A percentile compares a stretch with the other conserved stretches of the same genome.
These are phyloP conservation scores for Hirtodrosophila confusa DNA, from an alignment of 2,888 invertebrate genomes.

Conservation along the genomic window DNA sequence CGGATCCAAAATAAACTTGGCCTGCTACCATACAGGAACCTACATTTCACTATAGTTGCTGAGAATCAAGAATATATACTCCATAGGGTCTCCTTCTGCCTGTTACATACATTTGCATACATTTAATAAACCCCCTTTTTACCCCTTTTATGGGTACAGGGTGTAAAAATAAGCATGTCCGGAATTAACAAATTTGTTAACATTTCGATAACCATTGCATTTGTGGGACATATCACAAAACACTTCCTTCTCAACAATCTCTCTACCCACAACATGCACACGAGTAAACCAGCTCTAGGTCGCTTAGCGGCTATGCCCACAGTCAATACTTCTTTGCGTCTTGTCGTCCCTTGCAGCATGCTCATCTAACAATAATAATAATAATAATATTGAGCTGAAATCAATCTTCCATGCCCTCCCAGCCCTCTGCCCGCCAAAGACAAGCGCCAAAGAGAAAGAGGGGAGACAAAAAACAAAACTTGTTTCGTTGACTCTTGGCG, in stretches of 20 bases:
- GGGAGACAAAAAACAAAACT: conserved; percentile 14
- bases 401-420: conserved; percentile 28
- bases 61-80: no score
- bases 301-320: conserved; percentile 31
- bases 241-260: conserved; percentile 20
- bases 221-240: background rate
- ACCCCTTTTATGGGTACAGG: no score
- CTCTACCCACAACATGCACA: conserved; percentile 1
- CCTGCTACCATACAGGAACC: no score
- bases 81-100: no score
- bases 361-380: conserved; percentile 17
- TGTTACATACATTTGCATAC: no score
- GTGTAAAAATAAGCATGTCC: no score
- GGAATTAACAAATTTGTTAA: background rate
- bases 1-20: no score
- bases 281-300: conserved; percentile 32
- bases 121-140: no score
- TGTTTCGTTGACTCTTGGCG: conserved; percentile 33
- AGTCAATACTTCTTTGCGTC: conserved; percentile 31
- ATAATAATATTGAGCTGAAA: conserved; percentile 37
- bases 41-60: no score
- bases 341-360: conserved; percentile 8
- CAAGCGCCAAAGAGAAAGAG: background rate
- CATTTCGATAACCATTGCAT: background rate
- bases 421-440: background rate